Conservation (phyloP, 1,140 invertebrate genomes). For the Tigriopus japonicus region DNA sequence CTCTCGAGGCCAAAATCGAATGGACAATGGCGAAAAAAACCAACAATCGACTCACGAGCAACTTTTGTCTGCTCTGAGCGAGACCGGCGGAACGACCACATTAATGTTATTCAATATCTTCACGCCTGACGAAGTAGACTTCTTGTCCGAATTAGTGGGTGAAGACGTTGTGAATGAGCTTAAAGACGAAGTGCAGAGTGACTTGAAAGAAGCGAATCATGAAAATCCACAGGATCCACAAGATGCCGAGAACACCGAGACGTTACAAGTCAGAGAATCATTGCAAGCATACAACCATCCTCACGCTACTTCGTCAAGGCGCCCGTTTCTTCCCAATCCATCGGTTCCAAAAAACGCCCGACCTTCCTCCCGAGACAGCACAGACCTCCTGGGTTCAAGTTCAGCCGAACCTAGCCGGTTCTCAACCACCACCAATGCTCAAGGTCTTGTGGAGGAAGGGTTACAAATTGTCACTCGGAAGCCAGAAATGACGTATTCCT, state of each 20-base stretch:
- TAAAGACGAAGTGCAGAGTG: neutral
- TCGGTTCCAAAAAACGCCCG: neutral
- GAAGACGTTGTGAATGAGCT: constrained; percentile 3
- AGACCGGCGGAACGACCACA: neutral
- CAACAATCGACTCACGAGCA: neutral
- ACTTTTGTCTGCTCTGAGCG: neutral
- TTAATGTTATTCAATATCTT: constrained; percentile 11
- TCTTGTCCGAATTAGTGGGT: constrained; percentile 3
- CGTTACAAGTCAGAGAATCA: neutral
- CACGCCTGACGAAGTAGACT: constrained; percentile 1
- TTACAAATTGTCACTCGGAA: too few relatives aligned
- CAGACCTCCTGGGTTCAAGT: neutral
- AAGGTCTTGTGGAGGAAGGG: neutral
- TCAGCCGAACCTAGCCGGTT: neutral
- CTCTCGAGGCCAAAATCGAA: neutral
- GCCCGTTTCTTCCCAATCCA: too few relatives aligned
- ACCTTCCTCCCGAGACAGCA: neutral
- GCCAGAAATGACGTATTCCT: too few relatives aligned
- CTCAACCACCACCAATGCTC: neutral
- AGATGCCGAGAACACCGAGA: neutral
- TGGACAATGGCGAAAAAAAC: neutral
- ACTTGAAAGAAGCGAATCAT: neutral
- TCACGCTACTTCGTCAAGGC: too few relatives aligned
- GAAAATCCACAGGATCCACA: neutral
- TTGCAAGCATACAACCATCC: neutral